Evolutionary conservation across 30 jellyfish, hydroid and myxozoan genomes (phyloP).

Genomic region (Cassiopea andromeda): DNA sequence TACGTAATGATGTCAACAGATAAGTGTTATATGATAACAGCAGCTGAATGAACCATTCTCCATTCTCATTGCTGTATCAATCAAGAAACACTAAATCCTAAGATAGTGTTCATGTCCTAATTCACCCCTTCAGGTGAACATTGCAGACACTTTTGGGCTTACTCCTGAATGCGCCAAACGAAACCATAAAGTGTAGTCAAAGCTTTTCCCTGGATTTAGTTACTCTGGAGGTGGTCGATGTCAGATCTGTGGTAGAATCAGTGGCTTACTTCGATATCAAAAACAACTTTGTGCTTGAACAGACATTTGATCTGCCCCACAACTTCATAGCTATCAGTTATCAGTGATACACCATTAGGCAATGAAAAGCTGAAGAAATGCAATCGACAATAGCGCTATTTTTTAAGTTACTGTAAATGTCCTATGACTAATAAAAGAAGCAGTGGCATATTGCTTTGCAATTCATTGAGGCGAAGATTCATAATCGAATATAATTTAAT

Average conservation of each 20-base stretch:
- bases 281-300: background rate
- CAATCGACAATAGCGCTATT: background rate
- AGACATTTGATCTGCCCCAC: background rate
- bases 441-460: no score
- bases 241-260: background rate
- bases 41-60: no score
- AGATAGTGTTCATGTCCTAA: no score
- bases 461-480: no score
- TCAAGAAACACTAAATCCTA: no score
- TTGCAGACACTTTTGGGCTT: background rate
- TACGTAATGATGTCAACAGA: no score
- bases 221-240: background rate
- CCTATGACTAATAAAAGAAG: no score
- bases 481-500: no score
- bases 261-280: slow-evolving; percentile 1
- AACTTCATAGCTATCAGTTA: background rate
- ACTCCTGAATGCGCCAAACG: background rate
- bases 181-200: background rate
- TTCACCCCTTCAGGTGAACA: background rate
- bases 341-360: background rate
- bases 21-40: no score
- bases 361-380: background rate
- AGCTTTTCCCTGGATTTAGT: background rate
- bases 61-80: no score
- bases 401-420: no score